Percentiles rank a stretch among this genome's conserved stretches.
phyloP scores from a whole-genome alignment of 30 jellyfish, hydroid and myxozoan genomes.

The Turritopsis dohrnii region DNA sequence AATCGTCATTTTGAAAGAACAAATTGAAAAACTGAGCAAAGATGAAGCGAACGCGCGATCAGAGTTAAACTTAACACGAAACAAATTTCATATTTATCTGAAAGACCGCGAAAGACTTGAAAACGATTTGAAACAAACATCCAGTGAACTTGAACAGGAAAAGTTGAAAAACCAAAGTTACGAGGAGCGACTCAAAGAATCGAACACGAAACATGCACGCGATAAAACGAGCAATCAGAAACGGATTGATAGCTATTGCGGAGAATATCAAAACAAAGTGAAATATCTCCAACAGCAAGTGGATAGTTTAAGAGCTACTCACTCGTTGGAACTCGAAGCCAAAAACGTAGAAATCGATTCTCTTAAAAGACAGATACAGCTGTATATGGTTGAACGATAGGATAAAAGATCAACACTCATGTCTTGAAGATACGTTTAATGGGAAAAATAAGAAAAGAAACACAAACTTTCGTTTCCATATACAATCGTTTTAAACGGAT shows the following conservation, averaged over 20 bases:
- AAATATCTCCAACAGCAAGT: slow-evolving; percentile 14
- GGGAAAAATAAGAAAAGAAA: no score
- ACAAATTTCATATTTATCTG: slow-evolving; percentile 7
- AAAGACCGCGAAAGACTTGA: slow-evolving; percentile 13
- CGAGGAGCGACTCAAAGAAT: not conserved
- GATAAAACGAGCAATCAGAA: not conserved
- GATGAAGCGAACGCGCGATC: slow-evolving; percentile 2
- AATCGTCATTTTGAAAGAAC: slow-evolving; percentile 6
- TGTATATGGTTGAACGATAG: not conserved
- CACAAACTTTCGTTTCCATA: no score
- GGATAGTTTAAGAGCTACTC: slow-evolving; percentile 6
- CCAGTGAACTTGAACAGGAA: slow-evolving; percentile 1
- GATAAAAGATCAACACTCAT: not conserved
- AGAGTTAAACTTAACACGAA: slow-evolving; percentile 10
- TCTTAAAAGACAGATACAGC: not conserved
- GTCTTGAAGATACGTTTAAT: not conserved
- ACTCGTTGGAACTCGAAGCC: slow-evolving; percentile 17
- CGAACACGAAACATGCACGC: not conserved
- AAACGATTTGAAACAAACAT: not conserved
- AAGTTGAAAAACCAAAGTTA: not conserved
- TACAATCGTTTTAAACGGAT: no score
- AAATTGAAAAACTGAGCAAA: not conserved
- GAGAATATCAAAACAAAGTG: slow-evolving; percentile 5
- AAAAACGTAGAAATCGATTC: slow-evolving; percentile 16
- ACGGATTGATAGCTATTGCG: not conserved